Evolutionary conservation across 2,888 invertebrate species (phyloP), one percentile per base, ranked within the genome.

Genomic region (Erpobdella octoculata): DNA sequence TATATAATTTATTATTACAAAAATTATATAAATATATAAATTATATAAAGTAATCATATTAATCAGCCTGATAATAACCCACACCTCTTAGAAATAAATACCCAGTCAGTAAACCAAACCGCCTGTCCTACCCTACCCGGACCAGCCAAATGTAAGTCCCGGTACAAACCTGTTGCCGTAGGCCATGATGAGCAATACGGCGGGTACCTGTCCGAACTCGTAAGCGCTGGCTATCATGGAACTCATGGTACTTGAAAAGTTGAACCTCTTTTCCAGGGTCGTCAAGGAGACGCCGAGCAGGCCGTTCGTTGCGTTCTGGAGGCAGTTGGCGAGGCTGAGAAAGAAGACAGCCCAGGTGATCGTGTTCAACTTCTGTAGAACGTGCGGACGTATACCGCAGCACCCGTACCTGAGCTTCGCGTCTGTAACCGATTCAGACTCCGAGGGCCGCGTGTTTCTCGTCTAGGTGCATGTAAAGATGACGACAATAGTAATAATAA

Each of bases 221-320:
- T 81, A 81, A 41, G 80, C 77, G 66, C 79, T 79, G 36, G 80
- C 79, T 41, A 81, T 78, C 72, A 80, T 77, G 21, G 81, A 80
- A 31, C 80, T 79, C n/a, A 77, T 76, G 38, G 79, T 78, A 72
- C 80, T 80, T 31, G 79, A 76, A 48, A 81, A 76, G 71, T 78
- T 77, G 73, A 81, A 82, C 8, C 81, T 76, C 59, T 79, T 77
- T 73, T 82, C 81, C 1, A 81, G 76, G 21, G 79, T 78, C 12
- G 81, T 78, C 18, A 80, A 78, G 71, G 79, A 79, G 0, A 81
- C 81, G 1, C 76, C 76, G 28, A 74, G 31, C 35, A 76, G 18
- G 58, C 74, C 66, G 62, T 73, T 38, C 53, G 72, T 38, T 41
- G 48, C 73, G 70, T 72, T 72, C 37, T 73, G 74, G 21, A 74